phyloP scores from a whole-genome alignment of 2,797 vertebrate genomes.

The Lates japonicus region DNA sequence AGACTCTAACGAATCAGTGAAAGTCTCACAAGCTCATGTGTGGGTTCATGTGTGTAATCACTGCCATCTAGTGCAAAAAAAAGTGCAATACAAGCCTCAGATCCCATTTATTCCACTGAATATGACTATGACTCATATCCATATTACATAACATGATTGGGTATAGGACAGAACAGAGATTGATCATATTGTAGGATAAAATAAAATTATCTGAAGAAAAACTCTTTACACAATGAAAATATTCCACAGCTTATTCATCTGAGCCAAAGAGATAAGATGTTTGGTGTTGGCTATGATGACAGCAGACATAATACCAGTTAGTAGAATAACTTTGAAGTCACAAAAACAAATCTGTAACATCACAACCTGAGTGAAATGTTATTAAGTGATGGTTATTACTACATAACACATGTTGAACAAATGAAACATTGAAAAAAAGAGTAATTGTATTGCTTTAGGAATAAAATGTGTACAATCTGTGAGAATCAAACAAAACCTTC shows the following conservation, averaged over 20 bases:
- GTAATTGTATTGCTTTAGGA: slow-evolving; percentile 68
- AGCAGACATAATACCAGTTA: not conserved
- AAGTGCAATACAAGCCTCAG: slow-evolving; percentile 34
- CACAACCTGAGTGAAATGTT: slow-evolving; percentile 49
- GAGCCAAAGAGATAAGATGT: slow-evolving; percentile 6
- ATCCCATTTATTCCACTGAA: slow-evolving; percentile 58
- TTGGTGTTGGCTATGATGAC: not conserved
- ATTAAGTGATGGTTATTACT: slow-evolving; percentile 8
- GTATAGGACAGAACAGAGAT: not conserved
- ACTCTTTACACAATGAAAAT: slow-evolving; percentile 3
- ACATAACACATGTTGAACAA: slow-evolving; percentile 46
- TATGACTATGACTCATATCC: not conserved
- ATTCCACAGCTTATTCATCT: slow-evolving; percentile 18
- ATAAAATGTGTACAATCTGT: slow-evolving; percentile 42
- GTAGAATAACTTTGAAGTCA: not conserved
- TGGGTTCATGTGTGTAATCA: slow-evolving; percentile 20
- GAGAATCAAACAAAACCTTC: not conserved
- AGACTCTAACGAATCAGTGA: not conserved
- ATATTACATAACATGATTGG: not conserved
- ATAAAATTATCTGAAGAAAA: slow-evolving; percentile 4
- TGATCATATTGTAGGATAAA: slow-evolving; percentile 8
- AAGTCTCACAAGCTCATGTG: not conserved
- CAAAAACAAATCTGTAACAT: slow-evolving; percentile 22
- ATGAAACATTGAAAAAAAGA: slow-evolving; percentile 18
- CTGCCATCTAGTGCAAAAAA: slow-evolving; percentile 66